Percentiles rank a stretch among this genome's conserved stretches.
Evolutionary conservation across 2,888 invertebrate species (phyloP).

Genomic region (Perizoma flavofasciatum): DNA sequence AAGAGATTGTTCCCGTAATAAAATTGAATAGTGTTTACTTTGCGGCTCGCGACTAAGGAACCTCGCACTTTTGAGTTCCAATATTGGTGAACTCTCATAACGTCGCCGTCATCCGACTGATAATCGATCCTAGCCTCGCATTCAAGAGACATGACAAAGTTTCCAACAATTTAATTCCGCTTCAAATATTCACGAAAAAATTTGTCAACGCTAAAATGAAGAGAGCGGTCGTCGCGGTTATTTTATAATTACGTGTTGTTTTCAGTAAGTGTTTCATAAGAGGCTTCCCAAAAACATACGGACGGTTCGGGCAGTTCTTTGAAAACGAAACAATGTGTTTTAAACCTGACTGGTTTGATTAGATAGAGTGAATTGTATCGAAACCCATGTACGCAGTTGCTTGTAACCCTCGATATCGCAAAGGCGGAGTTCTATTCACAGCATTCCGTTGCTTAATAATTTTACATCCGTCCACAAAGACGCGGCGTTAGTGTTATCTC

Average conservation of each 20-base stretch:
- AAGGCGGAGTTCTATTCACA: conserved; percentile 60
- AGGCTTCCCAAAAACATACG: conserved; percentile 19
- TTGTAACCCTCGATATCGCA: conserved; percentile 60
- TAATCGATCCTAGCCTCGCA: conserved; percentile 59
- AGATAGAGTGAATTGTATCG: conserved; percentile 58
- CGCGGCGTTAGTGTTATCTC: conserved; percentile 73
- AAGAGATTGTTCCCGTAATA: conserved; percentile 71
- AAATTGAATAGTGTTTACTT: conserved; percentile 77
- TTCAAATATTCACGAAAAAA: conserved; percentile 68
- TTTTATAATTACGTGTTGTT: conserved; percentile 32
- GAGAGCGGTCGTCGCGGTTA: conserved; percentile 24
- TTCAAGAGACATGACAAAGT: conserved; percentile 66
- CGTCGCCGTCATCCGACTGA: conserved; percentile 53
- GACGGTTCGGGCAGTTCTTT: conserved; percentile 10
- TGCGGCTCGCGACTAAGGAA: conserved; percentile 61
- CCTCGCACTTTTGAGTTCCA: conserved; percentile 47
- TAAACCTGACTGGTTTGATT: conserved; percentile 27
- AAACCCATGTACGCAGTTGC: conserved; percentile 48
- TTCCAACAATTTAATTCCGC: conserved; percentile 72
- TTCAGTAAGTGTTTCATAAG: conserved; percentile 25
- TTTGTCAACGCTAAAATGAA: conserved; percentile 49
- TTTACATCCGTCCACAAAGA: conserved; percentile 78
- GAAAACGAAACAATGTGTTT: too few relatives aligned
- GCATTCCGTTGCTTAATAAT: conserved; percentile 76
- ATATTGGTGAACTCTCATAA: conserved; percentile 52